phyloP scores from a whole-genome alignment of 2,888 invertebrate genomes.

The Mimachlamys varia region DNA sequence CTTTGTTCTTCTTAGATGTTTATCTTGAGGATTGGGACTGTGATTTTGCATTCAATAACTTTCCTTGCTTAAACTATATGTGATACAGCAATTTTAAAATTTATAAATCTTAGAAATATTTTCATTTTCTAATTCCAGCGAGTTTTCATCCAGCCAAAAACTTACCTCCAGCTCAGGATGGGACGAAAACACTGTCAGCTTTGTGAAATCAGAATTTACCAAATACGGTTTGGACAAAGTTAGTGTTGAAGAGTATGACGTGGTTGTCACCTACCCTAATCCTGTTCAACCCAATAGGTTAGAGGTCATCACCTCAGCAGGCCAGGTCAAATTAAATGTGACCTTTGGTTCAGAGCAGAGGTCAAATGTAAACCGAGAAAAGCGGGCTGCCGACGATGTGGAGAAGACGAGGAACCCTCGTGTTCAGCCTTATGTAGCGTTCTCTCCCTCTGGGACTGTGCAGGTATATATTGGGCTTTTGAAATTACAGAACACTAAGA shows the following conservation, averaged over 20 bases:
- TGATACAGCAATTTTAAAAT: too few relatives aligned
- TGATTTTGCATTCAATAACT: too few relatives aligned
- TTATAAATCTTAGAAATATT: too few relatives aligned
- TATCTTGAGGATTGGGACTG: too few relatives aligned
- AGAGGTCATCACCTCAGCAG: constrained; percentile 58
- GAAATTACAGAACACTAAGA: too few relatives aligned
- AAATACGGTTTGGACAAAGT: constrained; percentile 63
- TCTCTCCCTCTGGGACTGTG: constrained; percentile 66
- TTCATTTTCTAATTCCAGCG: background rate
- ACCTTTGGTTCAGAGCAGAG: constrained; percentile 42
- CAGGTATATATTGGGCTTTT: constrained; percentile 57
- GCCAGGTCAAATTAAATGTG: constrained; percentile 42
- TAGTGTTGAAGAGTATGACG: constrained; percentile 61
- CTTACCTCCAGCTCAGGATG: background rate
- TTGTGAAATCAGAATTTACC: constrained; percentile 55
- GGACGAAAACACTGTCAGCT: constrained; percentile 54
- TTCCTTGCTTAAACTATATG: too few relatives aligned
- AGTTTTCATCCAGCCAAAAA: background rate
- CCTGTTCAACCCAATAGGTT: constrained; percentile 64
- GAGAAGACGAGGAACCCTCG: background rate
- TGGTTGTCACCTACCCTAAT: constrained; percentile 65
- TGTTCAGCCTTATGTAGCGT: constrained; percentile 58
- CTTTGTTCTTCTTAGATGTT: too few relatives aligned
- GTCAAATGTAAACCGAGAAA: constrained; percentile 37
- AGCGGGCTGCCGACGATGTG: constrained; percentile 37